These are phyloP conservation scores for Mimumesa dahlbomi DNA, from an alignment of 2,888 invertebrate genomes.

Conservation along the genomic window DNA sequence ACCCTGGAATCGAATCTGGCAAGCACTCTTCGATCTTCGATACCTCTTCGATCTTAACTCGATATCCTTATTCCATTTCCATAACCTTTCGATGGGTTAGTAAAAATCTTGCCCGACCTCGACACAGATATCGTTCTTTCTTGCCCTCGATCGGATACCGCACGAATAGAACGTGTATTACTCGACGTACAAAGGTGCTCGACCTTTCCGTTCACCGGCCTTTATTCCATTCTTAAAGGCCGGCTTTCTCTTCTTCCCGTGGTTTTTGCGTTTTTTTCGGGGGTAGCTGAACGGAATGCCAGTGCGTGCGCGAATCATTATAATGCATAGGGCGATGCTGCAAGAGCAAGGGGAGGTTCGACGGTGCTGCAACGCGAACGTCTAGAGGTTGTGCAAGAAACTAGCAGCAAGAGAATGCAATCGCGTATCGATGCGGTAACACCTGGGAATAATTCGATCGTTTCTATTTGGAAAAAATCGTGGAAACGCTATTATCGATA, in stretches of 20 bases:
- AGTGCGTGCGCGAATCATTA: no score
- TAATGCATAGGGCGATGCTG: no score
- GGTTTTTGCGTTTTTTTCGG: no score
- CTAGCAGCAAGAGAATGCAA: conserved; percentile 17
- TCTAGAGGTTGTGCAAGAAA: conserved; percentile 48
- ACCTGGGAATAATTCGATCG: neutral
- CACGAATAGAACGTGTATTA: conserved; percentile 9
- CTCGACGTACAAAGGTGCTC: neutral
- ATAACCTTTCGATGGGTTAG: neutral
- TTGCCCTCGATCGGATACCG: conserved; percentile 7
- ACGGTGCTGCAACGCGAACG: conserved; percentile 47
- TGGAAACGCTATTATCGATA: no score
- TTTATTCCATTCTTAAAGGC: conserved; percentile 4
- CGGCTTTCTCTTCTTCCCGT: neutral
- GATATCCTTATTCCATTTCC: no score
- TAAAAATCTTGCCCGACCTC: conserved; percentile 11
- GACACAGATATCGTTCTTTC: conserved; percentile 25
- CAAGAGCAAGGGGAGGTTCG: no score
- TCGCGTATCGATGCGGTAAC: conserved; percentile 45
- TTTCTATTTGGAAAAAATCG: no score
- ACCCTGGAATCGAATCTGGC: no score
- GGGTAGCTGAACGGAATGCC: no score
- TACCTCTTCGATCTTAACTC: no score
- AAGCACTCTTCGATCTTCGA: no score
- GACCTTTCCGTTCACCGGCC: conserved; percentile 8